A percentile compares a stretch with the other conserved stretches of the same genome.
Conservation (phyloP, 2,888 invertebrate genomes). For the Bembecia ichneumoniformis region DNA sequence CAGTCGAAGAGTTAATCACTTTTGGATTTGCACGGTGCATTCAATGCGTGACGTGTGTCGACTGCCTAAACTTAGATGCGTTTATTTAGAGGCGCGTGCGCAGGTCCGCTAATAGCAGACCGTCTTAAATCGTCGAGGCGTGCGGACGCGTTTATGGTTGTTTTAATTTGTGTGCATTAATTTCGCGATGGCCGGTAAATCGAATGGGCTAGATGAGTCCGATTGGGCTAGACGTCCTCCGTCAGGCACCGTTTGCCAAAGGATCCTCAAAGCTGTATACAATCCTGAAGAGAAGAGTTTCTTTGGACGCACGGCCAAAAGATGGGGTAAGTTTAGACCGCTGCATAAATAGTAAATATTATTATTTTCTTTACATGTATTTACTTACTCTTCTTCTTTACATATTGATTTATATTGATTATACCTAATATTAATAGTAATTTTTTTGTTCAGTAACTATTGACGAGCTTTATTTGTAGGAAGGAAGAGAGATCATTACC, state of each 20-base stretch:
- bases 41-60: too few species aligned
- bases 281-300: slow-evolving; percentile 53
- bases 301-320: slow-evolving; percentile 51
- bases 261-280: slow-evolving; percentile 39
- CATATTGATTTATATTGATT: too few species aligned
- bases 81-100: slow-evolving; percentile 22
- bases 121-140: slow-evolving; percentile 9
- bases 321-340: slow-evolving; percentile 50
- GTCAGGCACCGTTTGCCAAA: slow-evolving; percentile 28
- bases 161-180: slow-evolving; percentile 1
- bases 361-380: too few species aligned
- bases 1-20: too few species aligned
- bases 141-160: slow-evolving; percentile 18
- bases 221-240: slow-evolving; percentile 53
- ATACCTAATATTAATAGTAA: too few species aligned
- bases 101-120: slow-evolving; percentile 22
- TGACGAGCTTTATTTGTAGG: too few species aligned
- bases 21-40: too few species aligned
- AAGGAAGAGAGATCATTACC: too few species aligned
- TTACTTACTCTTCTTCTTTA: too few species aligned
- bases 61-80: too few species aligned
- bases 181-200: slow-evolving; percentile 36
- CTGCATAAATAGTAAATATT: too few species aligned
- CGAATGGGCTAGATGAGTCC: slow-evolving; percentile 35
- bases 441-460: too few species aligned